phyloP scores from a whole-genome alignment of 2,113 vertebrate genomes.

The Perca flavescens region DNA sequence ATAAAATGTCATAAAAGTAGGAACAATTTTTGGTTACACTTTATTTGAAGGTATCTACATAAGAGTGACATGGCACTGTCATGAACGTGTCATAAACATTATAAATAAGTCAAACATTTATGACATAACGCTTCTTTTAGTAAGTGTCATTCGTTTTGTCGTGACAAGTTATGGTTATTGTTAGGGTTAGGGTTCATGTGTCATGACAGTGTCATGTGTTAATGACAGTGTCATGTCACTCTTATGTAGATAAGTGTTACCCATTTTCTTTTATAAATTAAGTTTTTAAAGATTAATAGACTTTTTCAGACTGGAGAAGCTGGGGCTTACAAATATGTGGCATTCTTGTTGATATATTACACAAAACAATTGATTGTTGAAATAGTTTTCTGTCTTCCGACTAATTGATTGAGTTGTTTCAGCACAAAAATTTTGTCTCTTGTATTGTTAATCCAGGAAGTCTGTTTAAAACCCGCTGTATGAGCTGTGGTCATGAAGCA shows the following conservation, averaged over 20 bases:
- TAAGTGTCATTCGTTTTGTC: too few relatives aligned
- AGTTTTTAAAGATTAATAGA: not conserved
- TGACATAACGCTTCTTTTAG: too few relatives aligned
- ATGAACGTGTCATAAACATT: too few relatives aligned
- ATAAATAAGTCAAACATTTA: too few relatives aligned
- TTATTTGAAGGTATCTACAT: too few relatives aligned
- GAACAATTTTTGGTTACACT: too few relatives aligned
- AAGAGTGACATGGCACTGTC: too few relatives aligned
- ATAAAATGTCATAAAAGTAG: not conserved
- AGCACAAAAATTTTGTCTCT: not conserved
- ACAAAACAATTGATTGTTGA: not conserved
- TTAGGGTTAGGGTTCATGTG: too few relatives aligned
- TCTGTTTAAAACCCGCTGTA: constrained; percentile 95
- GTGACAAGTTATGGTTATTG: too few relatives aligned
- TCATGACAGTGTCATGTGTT: too few relatives aligned
- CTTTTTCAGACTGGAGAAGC: not conserved
- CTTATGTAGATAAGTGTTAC: too few relatives aligned
- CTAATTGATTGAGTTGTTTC: not conserved
- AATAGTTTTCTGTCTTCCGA: not conserved
- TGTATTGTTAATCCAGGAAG: constrained; percentile 85
- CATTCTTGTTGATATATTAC: not conserved
- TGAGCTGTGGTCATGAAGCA: constrained; percentile 89
- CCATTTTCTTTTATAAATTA: not conserved
- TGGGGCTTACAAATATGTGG: not conserved
- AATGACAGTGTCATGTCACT: too few relatives aligned